Percentiles rank a stretch among this genome's conserved stretches.
Evolutionary conservation across 2,797 vertebrate species (phyloP).

Genomic region (Pseudochirops corinnae): DNA sequence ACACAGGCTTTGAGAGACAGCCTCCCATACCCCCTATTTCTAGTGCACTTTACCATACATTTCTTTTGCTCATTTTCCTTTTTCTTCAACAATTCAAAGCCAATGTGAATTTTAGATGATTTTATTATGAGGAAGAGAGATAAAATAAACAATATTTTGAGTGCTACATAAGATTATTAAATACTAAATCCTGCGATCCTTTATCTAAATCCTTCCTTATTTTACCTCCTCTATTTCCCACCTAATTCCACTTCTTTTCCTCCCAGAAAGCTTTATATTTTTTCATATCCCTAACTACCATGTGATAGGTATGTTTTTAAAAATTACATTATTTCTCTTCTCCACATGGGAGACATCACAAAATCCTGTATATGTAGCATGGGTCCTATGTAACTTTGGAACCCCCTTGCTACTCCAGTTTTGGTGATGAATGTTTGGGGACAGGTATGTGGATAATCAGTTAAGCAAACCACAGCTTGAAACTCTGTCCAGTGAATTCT

Average conservation of each 20-base stretch:
- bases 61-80: not conserved
- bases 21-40: not conserved
- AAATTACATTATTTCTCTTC: not conserved
- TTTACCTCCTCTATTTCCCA: not conserved
- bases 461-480: not conserved
- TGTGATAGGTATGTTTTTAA: not conserved
- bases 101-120: not conserved
- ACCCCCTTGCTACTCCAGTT: not conserved
- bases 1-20: not conserved
- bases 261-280: not conserved
- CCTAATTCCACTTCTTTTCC: not conserved
- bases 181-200: not conserved
- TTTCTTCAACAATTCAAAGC: not conserved
- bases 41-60: not conserved
- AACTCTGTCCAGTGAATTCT: not conserved
- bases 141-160: not conserved
- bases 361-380: not conserved
- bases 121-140: not conserved
- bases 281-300: not conserved
- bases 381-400: not conserved
- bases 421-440: not conserved
- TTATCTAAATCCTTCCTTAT: not conserved
- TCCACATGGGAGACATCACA: not conserved
- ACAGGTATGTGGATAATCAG: not conserved
- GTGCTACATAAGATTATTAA: not conserved